Evolutionary conservation across 1,140 invertebrate species (phyloP).

Genomic region (Drosophila kanapiae): DNA sequence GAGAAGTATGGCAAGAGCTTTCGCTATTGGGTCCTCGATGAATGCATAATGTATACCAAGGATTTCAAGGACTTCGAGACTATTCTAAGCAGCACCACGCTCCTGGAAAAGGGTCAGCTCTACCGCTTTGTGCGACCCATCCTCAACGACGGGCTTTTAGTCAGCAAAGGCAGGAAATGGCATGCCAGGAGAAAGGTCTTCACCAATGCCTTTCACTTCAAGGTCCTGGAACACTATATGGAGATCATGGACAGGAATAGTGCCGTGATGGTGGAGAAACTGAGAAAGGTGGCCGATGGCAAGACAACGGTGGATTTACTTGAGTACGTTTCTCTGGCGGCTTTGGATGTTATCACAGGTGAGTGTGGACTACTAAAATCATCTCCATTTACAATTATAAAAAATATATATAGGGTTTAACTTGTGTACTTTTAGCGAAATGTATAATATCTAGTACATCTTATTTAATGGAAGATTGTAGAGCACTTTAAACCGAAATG

Average conservation of each 20-base stretch:
- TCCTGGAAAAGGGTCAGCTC: constrained; percentile 67
- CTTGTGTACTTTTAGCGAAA: not conserved
- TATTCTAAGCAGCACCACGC: constrained; percentile 64
- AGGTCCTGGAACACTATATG: constrained; percentile 91
- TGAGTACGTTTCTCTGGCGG: constrained; percentile 58
- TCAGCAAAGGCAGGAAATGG: constrained; percentile 76
- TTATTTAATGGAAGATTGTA: no score
- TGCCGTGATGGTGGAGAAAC: constrained; percentile 87
- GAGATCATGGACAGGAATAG: constrained; percentile 90
- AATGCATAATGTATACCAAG: constrained; percentile 60
- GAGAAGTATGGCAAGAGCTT: constrained; percentile 58
- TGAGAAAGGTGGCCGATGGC: constrained; percentile 61
- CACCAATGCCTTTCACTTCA: constrained; percentile 94
- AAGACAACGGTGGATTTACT: constrained; percentile 50
- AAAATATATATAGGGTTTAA: not conserved
- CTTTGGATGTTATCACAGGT: constrained; percentile 70
- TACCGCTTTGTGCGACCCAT: constrained; percentile 84
- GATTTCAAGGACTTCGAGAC: constrained; percentile 80
- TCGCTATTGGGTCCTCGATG: constrained; percentile 88
- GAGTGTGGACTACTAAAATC: not conserved
- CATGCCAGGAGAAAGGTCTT: constrained; percentile 84
- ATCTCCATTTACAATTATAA: not conserved
- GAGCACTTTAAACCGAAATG: not conserved
- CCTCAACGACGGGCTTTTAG: constrained; percentile 83
- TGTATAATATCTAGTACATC: not conserved